A percentile compares a stretch with the other conserved stretches of the same genome.
These are phyloP conservation scores for Drosophila maculinotata DNA, from an alignment of 2,888 invertebrate species.

Conservation along the genomic window DNA sequence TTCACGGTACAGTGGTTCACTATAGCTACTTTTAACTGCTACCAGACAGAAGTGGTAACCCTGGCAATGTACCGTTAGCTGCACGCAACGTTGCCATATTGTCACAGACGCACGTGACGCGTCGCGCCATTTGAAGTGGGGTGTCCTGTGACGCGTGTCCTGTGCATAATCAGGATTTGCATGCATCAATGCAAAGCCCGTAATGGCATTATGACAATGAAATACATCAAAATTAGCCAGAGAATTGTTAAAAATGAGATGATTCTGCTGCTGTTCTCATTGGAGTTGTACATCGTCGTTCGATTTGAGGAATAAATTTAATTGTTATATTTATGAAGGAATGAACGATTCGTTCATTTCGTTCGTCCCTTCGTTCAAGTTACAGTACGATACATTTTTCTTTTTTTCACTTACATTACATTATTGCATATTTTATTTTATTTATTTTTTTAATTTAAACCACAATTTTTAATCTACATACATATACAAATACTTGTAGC, in stretches of 20 bases:
- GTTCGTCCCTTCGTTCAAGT: too few relatives aligned
- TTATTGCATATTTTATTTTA: too few relatives aligned
- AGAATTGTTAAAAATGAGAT: constrained; percentile 6
- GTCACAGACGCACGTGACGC: constrained; percentile 68
- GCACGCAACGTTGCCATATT: constrained; percentile 63
- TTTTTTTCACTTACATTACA: too few relatives aligned
- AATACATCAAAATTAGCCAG: constrained; percentile 54
- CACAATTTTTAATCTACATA: too few relatives aligned
- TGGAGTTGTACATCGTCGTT: background rate
- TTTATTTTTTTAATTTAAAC: too few relatives aligned
- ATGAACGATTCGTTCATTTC: too few relatives aligned
- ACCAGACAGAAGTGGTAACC: constrained; percentile 47
- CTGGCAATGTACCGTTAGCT: constrained; percentile 57
- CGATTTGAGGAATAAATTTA: background rate
- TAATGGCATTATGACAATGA: constrained; percentile 58
- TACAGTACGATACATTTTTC: too few relatives aligned
- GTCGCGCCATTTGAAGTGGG: constrained; percentile 24
- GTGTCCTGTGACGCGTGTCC: constrained; percentile 72
- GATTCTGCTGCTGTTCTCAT: constrained; percentile 8
- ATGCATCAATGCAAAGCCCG: constrained; percentile 69
- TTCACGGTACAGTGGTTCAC: constrained; percentile 16
- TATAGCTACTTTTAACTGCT: background rate
- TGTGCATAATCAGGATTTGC: constrained; percentile 78
- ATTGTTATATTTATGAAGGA: too few relatives aligned
- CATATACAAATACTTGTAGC: too few relatives aligned